These are phyloP conservation scores for Halcyon senegalensis DNA, from an alignment of 2,113 vertebrate genomes.

Conservation along the genomic window DNA sequence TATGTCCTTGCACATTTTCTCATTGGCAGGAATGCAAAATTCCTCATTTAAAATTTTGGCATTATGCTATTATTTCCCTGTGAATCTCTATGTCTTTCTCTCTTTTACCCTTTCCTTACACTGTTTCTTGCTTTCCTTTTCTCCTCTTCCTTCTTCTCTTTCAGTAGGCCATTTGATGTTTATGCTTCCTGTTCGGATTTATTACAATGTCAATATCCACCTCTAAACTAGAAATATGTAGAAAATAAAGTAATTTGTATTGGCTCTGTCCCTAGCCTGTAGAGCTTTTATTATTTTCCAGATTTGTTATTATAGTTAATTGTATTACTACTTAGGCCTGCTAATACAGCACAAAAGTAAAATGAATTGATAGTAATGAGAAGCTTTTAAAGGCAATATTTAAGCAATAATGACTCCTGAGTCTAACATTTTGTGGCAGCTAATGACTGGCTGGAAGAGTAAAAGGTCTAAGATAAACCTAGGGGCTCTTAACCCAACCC, in stretches of 20 bases:
- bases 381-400: slow-evolving; percentile 65
- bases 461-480: slow-evolving; percentile 48
- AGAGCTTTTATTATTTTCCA: slow-evolving; percentile 24
- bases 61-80: not conserved
- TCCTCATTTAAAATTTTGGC: not conserved
- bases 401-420: slow-evolving; percentile 69
- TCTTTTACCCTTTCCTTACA: not conserved
- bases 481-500: slow-evolving; percentile 33
- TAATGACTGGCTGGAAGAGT: slow-evolving; percentile 59
- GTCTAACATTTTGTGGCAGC: slow-evolving; percentile 61
- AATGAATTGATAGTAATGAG: slow-evolving; percentile 59
- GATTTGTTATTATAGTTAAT: slow-evolving; percentile 60
- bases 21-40: not conserved
- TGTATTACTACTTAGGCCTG: slow-evolving; percentile 40
- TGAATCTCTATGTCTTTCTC: too few species aligned
- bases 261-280: not conserved
- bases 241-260: slow-evolving; percentile 16
- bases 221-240: not conserved
- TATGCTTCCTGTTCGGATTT: not conserved
- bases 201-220: not conserved
- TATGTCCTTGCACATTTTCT: not conserved
- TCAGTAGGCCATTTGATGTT: not conserved
- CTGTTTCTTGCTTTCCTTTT: not conserved
- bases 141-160: not conserved
- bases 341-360: slow-evolving; percentile 61